Base-by-base conservation (phyloP, 2,797 vertebrate genomes). In the Enteromius mattozi region DNA sequence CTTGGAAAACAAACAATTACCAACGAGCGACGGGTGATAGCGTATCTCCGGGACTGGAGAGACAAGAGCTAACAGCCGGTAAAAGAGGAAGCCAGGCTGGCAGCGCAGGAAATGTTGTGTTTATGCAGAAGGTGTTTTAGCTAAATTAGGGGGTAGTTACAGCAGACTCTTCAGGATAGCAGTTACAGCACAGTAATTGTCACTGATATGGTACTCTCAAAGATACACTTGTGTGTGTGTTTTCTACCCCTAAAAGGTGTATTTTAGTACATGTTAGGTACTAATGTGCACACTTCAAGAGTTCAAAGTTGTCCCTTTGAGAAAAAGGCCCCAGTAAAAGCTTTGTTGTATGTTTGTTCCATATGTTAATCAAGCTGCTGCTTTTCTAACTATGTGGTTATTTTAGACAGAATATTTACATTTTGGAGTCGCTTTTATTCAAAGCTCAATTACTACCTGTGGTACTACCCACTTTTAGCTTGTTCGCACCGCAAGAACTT, bases 1-100 rank as follows among this genome's bases (percentile, higher is more conserved):
- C 27, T 88, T 40, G 49, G 27, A 87, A 86, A 86, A 86, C 86
- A 86, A 89, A 84, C 84, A 88, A 70, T 78, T 85, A 81, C 78
- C 35, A 61, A 47, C 61, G 54, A 65, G 66, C 79, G 81, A 79
- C 51, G 40, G 13, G 47, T 35, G 82, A 88, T 83, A 86, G 79
- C 37, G 47, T 78, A 81, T 87, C 80, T 86, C 65, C 51, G 54
- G 24, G 17, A 45, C 12, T 51, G 65, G 78, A 78, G 54, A 82
- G 86, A 82, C 27, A 17, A 71, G 40, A 71, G 71, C 37, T 77
- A 77, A 69, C 42, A 27, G 42, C 40, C n/a, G 66, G n/a, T 17
- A 10, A 66, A 30, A 69, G 49, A 27, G 79, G 61, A 70, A 59
- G 54, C 24, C 59, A n/a, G 17, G 40, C 68, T 30, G 70, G 13